Evolutionary conservation across 2,888 invertebrate species (phyloP).

Genomic region (Noctua janthina): DNA sequence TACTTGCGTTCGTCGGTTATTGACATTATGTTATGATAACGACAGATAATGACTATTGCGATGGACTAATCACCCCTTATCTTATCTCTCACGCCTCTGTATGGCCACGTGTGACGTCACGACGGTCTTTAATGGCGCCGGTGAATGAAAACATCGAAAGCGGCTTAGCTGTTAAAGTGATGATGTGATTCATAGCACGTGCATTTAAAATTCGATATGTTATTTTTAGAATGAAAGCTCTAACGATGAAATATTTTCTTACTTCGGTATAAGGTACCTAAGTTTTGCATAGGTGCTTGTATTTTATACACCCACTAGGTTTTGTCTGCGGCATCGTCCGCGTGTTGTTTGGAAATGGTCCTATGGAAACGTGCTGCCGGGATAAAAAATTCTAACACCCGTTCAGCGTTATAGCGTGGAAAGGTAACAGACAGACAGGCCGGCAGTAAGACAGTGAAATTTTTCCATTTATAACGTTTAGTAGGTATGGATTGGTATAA

Average conservation of each 20-base stretch:
- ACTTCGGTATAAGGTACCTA: not conserved
- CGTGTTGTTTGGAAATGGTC: no score
- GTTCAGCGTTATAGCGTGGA: no score
- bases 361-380: no score
- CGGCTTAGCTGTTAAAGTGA: slow-evolving; percentile 23
- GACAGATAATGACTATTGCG: slow-evolving; percentile 46
- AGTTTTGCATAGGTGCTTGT: not conserved
- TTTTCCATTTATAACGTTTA: no score
- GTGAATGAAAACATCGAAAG: slow-evolving; percentile 38
- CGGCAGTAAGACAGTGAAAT: no score
- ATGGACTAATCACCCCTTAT: slow-evolving; percentile 48
- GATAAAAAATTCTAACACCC: no score
- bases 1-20: slow-evolving; percentile 25
- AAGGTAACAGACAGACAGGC: no score
- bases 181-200: slow-evolving; percentile 1
- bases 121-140: slow-evolving; percentile 12
- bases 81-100: slow-evolving; percentile 49
- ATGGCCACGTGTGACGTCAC: slow-evolving; percentile 46
- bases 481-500: no score
- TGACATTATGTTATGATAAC: slow-evolving; percentile 36
- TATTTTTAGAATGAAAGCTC: slow-evolving; percentile 16
- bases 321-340: no score
- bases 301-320: not conserved
- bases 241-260: not conserved
- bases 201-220: not conserved